Evolutionary conservation across 1,140 invertebrate species (phyloP).

Genomic region (Pseudomyrmex pallidus): DNA sequence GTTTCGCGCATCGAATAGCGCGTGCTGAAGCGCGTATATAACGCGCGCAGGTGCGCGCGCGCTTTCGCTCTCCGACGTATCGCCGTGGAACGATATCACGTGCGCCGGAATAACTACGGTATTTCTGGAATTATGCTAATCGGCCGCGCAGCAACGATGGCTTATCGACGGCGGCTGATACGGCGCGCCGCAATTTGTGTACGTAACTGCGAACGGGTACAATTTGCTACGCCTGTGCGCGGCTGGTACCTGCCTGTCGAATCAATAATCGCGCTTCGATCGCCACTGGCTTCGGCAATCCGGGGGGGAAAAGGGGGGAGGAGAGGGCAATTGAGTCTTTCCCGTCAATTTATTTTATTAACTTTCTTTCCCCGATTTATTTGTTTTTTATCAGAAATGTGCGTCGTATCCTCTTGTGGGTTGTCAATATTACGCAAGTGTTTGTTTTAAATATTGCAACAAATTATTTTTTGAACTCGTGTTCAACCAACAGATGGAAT

Average conservation of each 20-base stretch:
- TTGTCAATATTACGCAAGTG: too few species aligned
- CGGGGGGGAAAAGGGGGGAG: too few species aligned
- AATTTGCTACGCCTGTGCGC: constrained; percentile 30
- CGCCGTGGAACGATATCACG: constrained; percentile 50
- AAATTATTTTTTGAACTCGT: too few species aligned
- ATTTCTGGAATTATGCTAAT: constrained; percentile 73
- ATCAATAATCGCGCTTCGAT: constrained; percentile 39
- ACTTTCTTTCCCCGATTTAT: neutral
- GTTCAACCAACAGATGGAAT: too few species aligned
- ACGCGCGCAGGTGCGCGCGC: constrained; percentile 30
- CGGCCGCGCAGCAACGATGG: constrained; percentile 54
- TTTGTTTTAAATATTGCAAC: too few species aligned
- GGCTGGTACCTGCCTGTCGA: constrained; percentile 9
- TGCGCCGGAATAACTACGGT: constrained; percentile 45
- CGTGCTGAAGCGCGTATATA: constrained; percentile 41
- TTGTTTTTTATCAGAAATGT: neutral
- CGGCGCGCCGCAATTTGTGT: constrained; percentile 61
- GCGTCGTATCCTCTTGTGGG: too few species aligned
- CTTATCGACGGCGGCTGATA: constrained; percentile 66
- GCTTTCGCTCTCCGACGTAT: constrained; percentile 15
- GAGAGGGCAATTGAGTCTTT: neutral
- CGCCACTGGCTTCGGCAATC: neutral
- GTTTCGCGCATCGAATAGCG: constrained; percentile 31
- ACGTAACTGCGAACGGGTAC: constrained; percentile 41
- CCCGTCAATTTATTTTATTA: neutral